phyloP scores from a whole-genome alignment of 2,888 invertebrate genomes.

The Diachrysia chrysitis region DNA sequence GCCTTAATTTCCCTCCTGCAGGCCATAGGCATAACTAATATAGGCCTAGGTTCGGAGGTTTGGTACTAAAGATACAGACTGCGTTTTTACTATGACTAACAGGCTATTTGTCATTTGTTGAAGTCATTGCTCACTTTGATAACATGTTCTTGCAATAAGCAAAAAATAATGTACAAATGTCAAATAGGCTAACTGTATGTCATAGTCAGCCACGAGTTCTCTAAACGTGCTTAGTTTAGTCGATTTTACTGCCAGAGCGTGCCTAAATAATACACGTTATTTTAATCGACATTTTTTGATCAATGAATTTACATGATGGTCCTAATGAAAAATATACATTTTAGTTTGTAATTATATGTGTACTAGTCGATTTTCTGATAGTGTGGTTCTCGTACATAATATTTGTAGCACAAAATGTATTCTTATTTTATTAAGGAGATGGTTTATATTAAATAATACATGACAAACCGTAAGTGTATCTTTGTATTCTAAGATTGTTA shows the following conservation, averaged over 20 bases:
- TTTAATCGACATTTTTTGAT: constrained; percentile 41
- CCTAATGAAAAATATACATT: constrained; percentile 47
- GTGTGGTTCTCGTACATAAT: constrained; percentile 53
- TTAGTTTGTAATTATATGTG: constrained; percentile 24
- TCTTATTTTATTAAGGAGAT: constrained; percentile 42
- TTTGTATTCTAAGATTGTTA: constrained; percentile 77
- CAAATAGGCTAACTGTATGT: neutral
- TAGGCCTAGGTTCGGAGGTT: constrained; percentile 38
- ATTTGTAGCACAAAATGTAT: constrained; percentile 57
- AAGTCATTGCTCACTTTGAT: neutral
- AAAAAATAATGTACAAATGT: neutral
- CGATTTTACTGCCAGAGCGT: constrained; percentile 49
- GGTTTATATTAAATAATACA: constrained; percentile 64
- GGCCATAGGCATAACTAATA: constrained; percentile 31
- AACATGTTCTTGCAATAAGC: neutral
- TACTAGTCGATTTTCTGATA: constrained; percentile 28
- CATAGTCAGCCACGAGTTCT: neutral
- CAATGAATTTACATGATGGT: constrained; percentile 45
- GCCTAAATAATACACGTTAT: constrained; percentile 40
- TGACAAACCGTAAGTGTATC: constrained; percentile 73
- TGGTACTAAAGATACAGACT: constrained; percentile 43
- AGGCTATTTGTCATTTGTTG: neutral
- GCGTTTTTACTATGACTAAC: constrained; percentile 7
- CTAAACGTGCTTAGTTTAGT: constrained; percentile 27
- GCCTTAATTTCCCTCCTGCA: constrained; percentile 44